Evolutionary conservation across 2,113 vertebrate genomes (phyloP), one percentile per base, ranked within the genome.

Genomic region (Accipiter cooperii): DNA sequence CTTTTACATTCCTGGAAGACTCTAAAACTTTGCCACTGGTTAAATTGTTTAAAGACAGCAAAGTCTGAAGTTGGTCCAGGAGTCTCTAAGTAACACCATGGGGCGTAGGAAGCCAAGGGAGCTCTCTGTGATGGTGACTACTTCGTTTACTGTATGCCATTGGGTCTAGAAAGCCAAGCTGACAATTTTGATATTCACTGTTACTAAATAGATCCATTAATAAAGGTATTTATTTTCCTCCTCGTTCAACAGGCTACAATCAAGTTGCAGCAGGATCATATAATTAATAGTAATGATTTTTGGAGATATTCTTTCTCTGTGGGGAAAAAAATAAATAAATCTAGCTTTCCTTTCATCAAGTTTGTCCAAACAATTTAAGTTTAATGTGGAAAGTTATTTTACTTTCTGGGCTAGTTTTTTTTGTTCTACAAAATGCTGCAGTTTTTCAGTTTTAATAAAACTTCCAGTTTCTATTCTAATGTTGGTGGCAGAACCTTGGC

Each of bases 361-460:
- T 0, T 40, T 51, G 33, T 47, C 8, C 33, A 73, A 52, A 10
- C 6, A n/a, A 4, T 44, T 18, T 47, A 70, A 46, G 6, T 34
- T 78, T 73, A 42, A 47, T 12, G 11, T 25, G 8, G 28, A 83
- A 71, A 91, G 4, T 15, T n/a, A 19, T 24, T 84, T 84, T 54
- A 52, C 1, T 33, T 77, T 77, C 29, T 78, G 22, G 3, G 8
- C 0, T 64, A 24, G 2, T 0, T 9, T 52, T n/a, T 51, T 64
- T 77, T 46, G 9, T 74, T 74, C 42, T 17, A 20, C 17, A 91
- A 80, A 89, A 73, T 33, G 6, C 25, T 84, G 13, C 4, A 17
- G 6, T 10, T 84, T 84, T 84, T 76, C 17, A 17, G 6, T 49
- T 38, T 9, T 29, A 77, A 16, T 17, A 54, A 40, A 74, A 74